Base-by-base conservation (phyloP, 2,888 invertebrate species). In the Tachina lurida region DNA sequence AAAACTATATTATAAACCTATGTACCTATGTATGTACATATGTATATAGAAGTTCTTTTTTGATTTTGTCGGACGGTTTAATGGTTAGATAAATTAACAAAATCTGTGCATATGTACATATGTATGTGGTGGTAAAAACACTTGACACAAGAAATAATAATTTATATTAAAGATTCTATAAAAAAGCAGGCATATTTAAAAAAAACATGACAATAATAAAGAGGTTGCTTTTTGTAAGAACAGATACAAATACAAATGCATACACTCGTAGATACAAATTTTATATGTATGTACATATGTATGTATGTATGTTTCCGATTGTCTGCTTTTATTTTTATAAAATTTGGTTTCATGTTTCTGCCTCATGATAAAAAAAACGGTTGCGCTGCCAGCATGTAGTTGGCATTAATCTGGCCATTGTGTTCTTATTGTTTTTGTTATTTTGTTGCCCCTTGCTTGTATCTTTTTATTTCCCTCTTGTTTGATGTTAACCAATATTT, bases 401-500 rank as follows among this genome's bases (percentile, higher is more conserved):
- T 65, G 45, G 12, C 10, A 52, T n/a, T 15, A 41, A 17, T 56
- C 54, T 63, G 65, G 22, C 31, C 31, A 39, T 63, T 17, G 2
- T 63, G 65, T 31, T 49, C 49, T 49, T 19, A 41, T 58, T 68
- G 73, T 7, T 68, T 75, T 47, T 65, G 56, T 17, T 10, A 1
- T 1, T 39, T 4, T 49, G 5, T n/a, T n/a, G n/a, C n/a, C n/a
- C n/a, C 12, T 54, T 65, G 41, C 19, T 60, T 41, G 41, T 71
- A 49, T 71, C 49, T 58, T 60, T 19, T 54, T 73, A 67, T 78
- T 62, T 62, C 77, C 88, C 90, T 90, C 68, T 67, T 68, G 47
- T 68, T 68, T 68, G 54, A 90, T 90, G 89, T 89, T 88, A 90
- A 89, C 90, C 88, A 91, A 90, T 89, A 90, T 88, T 89, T 89